Conservation (phyloP, 2,113 vertebrate species). For the Cavia porcellus region DNA sequence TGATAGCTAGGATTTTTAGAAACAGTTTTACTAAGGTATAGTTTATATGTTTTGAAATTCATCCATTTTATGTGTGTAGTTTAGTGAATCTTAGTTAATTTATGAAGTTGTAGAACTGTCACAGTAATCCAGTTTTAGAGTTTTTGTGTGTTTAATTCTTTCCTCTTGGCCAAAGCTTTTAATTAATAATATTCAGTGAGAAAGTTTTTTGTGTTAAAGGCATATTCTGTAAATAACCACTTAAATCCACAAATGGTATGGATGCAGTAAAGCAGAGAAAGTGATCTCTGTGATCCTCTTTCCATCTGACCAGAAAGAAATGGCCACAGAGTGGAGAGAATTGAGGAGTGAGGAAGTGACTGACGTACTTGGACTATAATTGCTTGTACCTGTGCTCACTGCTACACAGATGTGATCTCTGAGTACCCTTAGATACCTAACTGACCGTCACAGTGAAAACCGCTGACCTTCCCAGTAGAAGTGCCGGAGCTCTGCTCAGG, state of each 20-base stretch:
- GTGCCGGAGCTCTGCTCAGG: neutral
- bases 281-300: neutral
- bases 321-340: neutral
- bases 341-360: neutral
- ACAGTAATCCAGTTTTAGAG: neutral
- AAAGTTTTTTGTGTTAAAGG: neutral
- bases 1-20: neutral
- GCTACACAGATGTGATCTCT: neutral
- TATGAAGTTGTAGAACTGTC: neutral
- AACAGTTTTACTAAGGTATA: neutral
- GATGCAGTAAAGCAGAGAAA: neutral
- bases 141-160: neutral
- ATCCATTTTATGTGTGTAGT: neutral
- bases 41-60: neutral
- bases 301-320: neutral
- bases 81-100: slow-evolving; percentile 4
- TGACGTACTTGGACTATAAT: neutral
- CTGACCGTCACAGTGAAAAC: neutral
- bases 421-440: neutral
- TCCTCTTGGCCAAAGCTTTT: neutral
- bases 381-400: neutral
- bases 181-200: neutral
- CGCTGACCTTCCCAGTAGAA: too few relatives aligned
- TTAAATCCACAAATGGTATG: neutral
- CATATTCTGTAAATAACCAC: neutral